These are phyloP conservation scores for Raja brachyura DNA, from an alignment of 2,113 vertebrate genomes.

Conservation along the genomic window DNA sequence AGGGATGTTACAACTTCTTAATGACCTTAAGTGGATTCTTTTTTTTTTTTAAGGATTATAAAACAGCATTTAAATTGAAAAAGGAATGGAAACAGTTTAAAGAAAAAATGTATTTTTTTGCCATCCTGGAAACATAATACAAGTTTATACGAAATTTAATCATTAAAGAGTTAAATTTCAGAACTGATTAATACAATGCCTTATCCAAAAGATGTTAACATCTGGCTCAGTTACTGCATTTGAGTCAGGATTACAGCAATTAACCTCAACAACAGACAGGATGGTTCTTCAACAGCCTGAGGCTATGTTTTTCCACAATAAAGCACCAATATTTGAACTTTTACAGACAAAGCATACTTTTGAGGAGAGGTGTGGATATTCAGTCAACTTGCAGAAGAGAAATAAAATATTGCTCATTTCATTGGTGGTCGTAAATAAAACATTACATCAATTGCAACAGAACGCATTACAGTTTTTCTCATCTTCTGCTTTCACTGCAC, in stretches of 20 bases:
- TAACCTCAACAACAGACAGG: background rate
- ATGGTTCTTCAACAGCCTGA: background rate
- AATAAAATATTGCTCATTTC: background rate
- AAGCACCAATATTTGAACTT: conserved; percentile 31
- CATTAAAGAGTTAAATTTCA: conserved; percentile 25
- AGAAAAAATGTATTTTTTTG: background rate
- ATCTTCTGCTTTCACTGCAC: background rate
- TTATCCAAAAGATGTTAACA: conserved; percentile 1
- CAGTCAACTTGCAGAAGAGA: background rate
- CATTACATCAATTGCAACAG: conserved; percentile 18
- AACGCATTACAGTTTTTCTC: background rate
- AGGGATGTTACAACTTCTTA: background rate
- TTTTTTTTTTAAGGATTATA: background rate
- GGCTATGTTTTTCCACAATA: background rate
- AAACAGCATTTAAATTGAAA: conserved; percentile 16
- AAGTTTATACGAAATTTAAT: conserved; percentile 19
- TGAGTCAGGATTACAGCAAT: conserved; percentile 13
- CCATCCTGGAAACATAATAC: conserved; percentile 29
- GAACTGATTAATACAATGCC: conserved; percentile 10
- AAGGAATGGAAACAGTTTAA: conserved; percentile 2
- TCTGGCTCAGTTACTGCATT: conserved; percentile 35
- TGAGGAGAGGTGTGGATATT: background rate
- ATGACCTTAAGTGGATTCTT: background rate
- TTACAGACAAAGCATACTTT: conserved; percentile 2
- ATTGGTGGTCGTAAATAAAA: background rate